Conservation (phyloP, 2,888 invertebrate genomes). For the Cremastinae sp. region DNA sequence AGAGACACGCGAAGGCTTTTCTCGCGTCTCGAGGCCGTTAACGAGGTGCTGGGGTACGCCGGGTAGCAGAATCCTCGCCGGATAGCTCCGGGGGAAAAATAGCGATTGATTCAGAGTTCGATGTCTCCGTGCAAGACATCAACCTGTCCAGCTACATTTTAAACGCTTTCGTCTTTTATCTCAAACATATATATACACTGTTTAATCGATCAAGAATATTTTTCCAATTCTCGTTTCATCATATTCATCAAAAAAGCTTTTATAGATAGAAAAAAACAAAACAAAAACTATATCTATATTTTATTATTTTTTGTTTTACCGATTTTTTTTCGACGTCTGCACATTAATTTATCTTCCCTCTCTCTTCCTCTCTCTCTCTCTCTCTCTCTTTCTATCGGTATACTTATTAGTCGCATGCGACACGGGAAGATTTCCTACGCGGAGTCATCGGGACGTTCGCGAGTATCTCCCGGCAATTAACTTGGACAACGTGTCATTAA, state of each 20-base stretch:
- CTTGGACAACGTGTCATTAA: constrained; percentile 58
- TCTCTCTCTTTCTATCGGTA: constrained; percentile 52
- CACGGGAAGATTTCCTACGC: constrained; percentile 7
- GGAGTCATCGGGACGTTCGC: constrained; percentile 24
- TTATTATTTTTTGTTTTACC: too few species aligned
- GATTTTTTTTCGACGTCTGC: too few species aligned
- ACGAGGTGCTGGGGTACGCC: constrained; percentile 18
- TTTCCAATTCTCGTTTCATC: too few species aligned
- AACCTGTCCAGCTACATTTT: constrained; percentile 36
- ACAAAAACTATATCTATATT: too few species aligned
- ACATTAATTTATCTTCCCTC: too few species aligned
- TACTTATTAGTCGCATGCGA: constrained; percentile 18
- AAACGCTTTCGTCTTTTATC: constrained; percentile 2
- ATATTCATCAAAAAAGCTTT: too few species aligned
- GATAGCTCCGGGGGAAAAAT: constrained; percentile 14
- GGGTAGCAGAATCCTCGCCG: constrained; percentile 13
- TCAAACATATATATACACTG: constrained; percentile 2
- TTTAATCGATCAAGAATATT: not conserved
- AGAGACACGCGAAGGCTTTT: constrained; percentile 1
- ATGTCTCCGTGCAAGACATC: constrained; percentile 54
- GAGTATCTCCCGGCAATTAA: constrained; percentile 46
- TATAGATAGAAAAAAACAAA: too few species aligned
- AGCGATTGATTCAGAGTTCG: constrained; percentile 59
- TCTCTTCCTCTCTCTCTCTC: not conserved
- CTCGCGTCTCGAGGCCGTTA: constrained; percentile 28